Conservation (phyloP, 1,140 invertebrate species). For the Oedothorax gibbosus region DNA sequence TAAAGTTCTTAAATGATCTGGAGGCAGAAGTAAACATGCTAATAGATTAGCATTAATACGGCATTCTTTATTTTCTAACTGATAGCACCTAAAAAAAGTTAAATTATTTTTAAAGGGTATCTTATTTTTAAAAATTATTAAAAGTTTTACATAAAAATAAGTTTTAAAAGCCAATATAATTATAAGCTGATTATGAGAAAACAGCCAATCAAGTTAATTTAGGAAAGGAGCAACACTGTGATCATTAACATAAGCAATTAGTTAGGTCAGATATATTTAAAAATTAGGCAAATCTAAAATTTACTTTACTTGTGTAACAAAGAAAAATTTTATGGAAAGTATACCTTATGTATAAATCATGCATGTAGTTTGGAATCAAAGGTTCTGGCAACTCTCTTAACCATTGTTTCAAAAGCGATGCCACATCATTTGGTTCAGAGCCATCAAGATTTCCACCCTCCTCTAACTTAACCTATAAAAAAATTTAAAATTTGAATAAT, state of each 20-base stretch:
- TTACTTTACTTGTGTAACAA: conserved; percentile 1
- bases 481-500: neutral
- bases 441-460: conserved; percentile 75
- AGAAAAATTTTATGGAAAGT: conserved; percentile 7
- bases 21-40: conserved; percentile 76
- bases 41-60: conserved; percentile 73
- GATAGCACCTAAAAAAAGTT: conserved; percentile 31
- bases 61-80: conserved; percentile 65
- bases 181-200: neutral
- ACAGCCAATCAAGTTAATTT: neutral
- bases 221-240: neutral
- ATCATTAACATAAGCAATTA: neutral
- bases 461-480: conserved; percentile 74
- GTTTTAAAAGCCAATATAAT: neutral
- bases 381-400: conserved; percentile 85
- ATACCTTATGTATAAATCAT: conserved; percentile 81
- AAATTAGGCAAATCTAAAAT: neutral
- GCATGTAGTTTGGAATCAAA: conserved; percentile 77
- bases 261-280: neutral
- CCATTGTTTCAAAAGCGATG: conserved; percentile 84
- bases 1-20: conserved; percentile 76
- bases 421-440: conserved; percentile 82
- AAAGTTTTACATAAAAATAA: neutral
- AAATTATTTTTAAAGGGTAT: neutral
- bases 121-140: neutral